phyloP scores from a whole-genome alignment of 2,888 invertebrate species.

The Branchellion lobata region DNA sequence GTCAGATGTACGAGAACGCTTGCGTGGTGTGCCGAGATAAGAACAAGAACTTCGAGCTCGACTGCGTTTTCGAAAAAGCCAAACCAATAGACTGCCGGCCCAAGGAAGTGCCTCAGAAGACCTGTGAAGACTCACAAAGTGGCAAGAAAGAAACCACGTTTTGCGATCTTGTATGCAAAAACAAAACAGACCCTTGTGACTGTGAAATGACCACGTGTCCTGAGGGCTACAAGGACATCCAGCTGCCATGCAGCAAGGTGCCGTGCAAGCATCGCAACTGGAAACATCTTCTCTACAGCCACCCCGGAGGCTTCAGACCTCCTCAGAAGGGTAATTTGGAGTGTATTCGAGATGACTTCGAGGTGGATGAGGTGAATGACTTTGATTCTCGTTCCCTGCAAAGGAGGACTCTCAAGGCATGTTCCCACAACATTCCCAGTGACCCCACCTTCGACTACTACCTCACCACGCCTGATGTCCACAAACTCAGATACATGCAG shows the following conservation, averaged over 20 bases:
- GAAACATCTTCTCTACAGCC: not conserved
- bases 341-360: not conserved
- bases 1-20: not conserved
- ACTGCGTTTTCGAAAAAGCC: not conserved
- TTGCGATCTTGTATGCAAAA: not conserved
- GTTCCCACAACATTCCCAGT: conserved; percentile 10
- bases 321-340: not conserved
- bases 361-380: not conserved
- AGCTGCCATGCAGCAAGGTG: not conserved
- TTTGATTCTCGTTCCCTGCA: not conserved
- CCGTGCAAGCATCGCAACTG: not conserved
- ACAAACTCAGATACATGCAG: conserved; percentile 54
- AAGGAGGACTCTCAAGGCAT: not conserved
- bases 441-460: conserved; percentile 29
- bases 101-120: not conserved
- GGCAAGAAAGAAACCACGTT: not conserved
- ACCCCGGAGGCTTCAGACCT: not conserved
- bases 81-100: no score
- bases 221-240: not conserved
- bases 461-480: conserved; percentile 52
- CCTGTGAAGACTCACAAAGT: not conserved
- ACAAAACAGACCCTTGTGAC: not conserved
- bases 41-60: not conserved
- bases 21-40: not conserved
- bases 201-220: not conserved